A percentile compares a stretch with the other conserved stretches of the same genome.
phyloP scores from a whole-genome alignment of 2,113 vertebrate genomes.

The Ceyx margarethae region DNA sequence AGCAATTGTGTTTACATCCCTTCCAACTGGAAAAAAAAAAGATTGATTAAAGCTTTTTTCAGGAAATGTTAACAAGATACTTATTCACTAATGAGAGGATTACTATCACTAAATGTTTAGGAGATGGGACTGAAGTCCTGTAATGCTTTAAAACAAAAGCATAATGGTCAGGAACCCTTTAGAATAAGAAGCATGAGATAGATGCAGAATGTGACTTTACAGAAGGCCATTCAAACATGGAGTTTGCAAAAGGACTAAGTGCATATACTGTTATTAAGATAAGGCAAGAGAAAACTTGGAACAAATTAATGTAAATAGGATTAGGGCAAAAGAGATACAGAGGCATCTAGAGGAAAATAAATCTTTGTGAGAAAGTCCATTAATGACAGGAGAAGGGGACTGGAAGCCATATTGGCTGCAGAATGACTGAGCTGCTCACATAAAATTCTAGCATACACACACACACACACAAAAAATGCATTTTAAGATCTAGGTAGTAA shows the following conservation, averaged over 20 bases:
- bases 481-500: not conserved
- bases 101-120: not conserved
- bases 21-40: not conserved
- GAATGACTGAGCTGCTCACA: not conserved
- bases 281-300: conserved; percentile 31
- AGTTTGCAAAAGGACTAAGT: not conserved
- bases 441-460: not conserved
- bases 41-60: not conserved
- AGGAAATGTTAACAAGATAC: not conserved
- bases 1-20: not conserved
- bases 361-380: not conserved
- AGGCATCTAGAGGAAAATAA: conserved; percentile 7
- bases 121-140: not conserved
- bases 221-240: conserved; percentile 1
- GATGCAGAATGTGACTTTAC: not conserved
- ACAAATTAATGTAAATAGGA: conserved; percentile 27
- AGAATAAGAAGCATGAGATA: not conserved
- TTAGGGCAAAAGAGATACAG: not conserved
- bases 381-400: not conserved
- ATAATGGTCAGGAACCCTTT: not conserved
- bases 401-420: not conserved
- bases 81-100: not conserved
- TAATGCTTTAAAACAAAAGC: not conserved
- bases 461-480: not conserved
- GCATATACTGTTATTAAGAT: conserved; percentile 18